A percentile compares a stretch with the other conserved stretches of the same genome.
These are phyloP conservation scores for Syrista parreyssii DNA, from an alignment of 2,888 invertebrate genomes.

Conservation along the genomic window DNA sequence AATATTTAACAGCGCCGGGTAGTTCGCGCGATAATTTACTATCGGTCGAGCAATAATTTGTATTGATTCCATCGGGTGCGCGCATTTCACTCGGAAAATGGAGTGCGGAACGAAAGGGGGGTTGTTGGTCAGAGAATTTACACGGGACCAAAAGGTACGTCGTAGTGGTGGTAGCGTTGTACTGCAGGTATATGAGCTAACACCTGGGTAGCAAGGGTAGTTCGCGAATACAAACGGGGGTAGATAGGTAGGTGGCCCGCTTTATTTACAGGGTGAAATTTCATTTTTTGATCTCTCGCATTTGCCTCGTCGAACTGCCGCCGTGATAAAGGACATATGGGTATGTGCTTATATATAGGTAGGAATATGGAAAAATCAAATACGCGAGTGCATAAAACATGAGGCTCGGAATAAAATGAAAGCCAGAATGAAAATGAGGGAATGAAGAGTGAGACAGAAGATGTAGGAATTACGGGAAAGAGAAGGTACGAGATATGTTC, in stretches of 20 bases:
- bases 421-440: slow-evolving; percentile 37
- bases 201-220: neutral
- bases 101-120: neutral
- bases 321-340: neutral
- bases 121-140: neutral
- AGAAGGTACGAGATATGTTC: neutral
- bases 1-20: neutral
- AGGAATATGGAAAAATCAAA: slow-evolving; percentile 38
- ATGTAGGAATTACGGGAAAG: neutral
- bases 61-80: neutral
- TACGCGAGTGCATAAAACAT: slow-evolving; percentile 46
- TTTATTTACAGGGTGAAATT: slow-evolving; percentile 27
- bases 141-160: neutral
- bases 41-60: slow-evolving; percentile 23
- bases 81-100: slow-evolving; percentile 28
- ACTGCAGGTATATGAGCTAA: neutral
- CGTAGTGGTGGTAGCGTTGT: neutral
- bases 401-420: slow-evolving; percentile 40
- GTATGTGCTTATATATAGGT: slow-evolving; percentile 6
- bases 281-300: slow-evolving; percentile 7
- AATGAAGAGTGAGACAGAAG: slow-evolving; percentile 21
- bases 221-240: neutral
- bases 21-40: slow-evolving; percentile 27
- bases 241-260: slow-evolving; percentile 5
- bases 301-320: slow-evolving; percentile 3